Base-by-base conservation (phyloP, 1,140 invertebrate genomes). In the Drosophila bocki region DNA sequence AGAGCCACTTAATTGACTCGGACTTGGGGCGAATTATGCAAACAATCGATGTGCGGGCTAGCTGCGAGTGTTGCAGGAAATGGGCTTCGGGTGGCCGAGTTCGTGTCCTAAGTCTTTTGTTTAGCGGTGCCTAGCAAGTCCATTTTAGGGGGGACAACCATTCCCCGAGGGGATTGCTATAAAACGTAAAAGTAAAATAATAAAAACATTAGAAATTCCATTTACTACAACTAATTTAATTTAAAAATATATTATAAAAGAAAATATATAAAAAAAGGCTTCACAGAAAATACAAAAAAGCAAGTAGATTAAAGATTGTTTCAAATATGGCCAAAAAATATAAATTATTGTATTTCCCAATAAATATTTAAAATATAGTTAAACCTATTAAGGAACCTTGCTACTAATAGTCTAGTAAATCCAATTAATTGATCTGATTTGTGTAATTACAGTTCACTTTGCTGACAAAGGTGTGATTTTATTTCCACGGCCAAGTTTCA, bases 101-200 rank as follows among this genome's bases (percentile, higher is more conserved):
- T 90, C 85, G 81, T 88, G 85, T 63, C 70, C 78, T 84, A 82
- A 90, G 85, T 88, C 85, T 90, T 88, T 88, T 90, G 85, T 85
- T 82, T 29, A 33, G 54, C 44, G 70, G 42, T 54, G 71, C 51
- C 50, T 29, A 9, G 32, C 62, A 61, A 26, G 50, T 32, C 54
- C 37, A 56, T 39, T 42, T 56, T 9, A 33, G n/a, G 35, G 26
- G 8, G n/a, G n/a, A n/a, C n/a, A n/a, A n/a, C n/a, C n/a, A n/a
- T n/a, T n/a, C n/a, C n/a, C n/a, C n/a, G n/a, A n/a, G n/a, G 32
- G 54, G 22, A 19, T 22, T 53, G 13, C 17, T 19, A 32, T 51
- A 15, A n/a, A 15, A 19, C 7, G 19, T 47, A 19, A 19, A 19
- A 33, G 1, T 33, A 33, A 48, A 47, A 32, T 26, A n/a, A 13